Base-by-base conservation (phyloP, 2,888 invertebrate species). In the Epirrhoe tristata region DNA sequence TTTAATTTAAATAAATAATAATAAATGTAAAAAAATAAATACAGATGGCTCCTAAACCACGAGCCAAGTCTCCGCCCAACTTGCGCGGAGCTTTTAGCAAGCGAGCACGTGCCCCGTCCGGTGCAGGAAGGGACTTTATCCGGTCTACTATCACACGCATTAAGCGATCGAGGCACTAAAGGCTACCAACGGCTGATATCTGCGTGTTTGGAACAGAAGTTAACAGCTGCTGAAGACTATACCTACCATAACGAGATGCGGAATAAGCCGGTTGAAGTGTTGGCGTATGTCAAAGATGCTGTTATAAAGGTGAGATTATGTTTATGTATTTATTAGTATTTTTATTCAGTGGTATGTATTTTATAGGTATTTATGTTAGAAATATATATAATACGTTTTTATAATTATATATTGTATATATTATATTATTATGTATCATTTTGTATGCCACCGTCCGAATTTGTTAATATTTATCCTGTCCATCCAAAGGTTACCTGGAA, bases 81-180 rank as follows among this genome's bases (percentile, higher is more conserved):
- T 0, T 97, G 98, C 6, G 95, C 96, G 50, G 98, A 98, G 82
- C 92, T 99, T 1, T 90, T 99, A 0, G 94, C 96, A 39, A 98
- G 98, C 0, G 96, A 97, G 66, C 95, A 96, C 75, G 94, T 99
- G 3, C 99, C 99, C 0, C 96, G 98, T 0, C 96, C 97, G 0
- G 94, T 98, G n/a, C 97, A 98, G 78, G 98, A 98, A 74, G 96
- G 96, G 0, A 97, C 97, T 70, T 86, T 98, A 1, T 96, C 97
- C 59, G 98, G 98, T 74, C 95, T 97, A 81, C 92, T 99, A 12
- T 94, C 96, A 0, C 97, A 97, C 74, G 97, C 97, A 0, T 92
- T 99, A 0, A 95, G 95, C 12, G 97, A 98, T 82, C 96, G 97
- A 0, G 96, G 79, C 1, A 81, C 88, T 0, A 76, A 87, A 5